phyloP scores from a whole-genome alignment of 2,113 vertebrate genomes.

The Chaenogobius annularis region DNA sequence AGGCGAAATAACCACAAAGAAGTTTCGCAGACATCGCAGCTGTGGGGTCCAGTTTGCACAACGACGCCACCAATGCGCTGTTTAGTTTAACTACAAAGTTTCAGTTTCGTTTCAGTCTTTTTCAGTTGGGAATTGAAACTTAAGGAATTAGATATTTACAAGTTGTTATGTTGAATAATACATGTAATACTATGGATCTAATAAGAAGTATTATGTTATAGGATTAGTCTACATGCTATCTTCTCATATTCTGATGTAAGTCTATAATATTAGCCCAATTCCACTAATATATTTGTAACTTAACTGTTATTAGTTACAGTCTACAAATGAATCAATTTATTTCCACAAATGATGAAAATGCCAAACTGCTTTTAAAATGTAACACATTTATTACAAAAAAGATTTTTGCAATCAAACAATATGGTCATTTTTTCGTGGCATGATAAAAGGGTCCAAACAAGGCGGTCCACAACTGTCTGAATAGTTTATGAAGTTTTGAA shows the following conservation, averaged over 20 bases:
- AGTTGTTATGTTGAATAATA: background rate
- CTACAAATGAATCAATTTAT: no score
- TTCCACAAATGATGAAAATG: no score
- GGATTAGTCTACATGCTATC: background rate
- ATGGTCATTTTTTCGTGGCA: constrained; percentile 21
- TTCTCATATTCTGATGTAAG: no score
- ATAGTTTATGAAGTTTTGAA: constrained; percentile 68
- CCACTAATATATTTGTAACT: no score
- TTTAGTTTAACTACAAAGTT: background rate
- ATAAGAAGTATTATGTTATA: no score
- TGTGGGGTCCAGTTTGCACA: background rate
- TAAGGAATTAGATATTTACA: background rate
- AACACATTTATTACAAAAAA: background rate
- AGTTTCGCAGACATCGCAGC: background rate
- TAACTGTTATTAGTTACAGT: no score
- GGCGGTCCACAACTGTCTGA: constrained; percentile 71
- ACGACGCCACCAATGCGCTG: background rate
- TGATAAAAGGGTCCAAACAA: constrained; percentile 66
- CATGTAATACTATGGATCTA: background rate
- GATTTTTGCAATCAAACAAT: background rate
- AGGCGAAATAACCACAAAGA: background rate
- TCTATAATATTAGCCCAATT: no score
- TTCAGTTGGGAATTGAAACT: background rate
- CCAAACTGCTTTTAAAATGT: no score
- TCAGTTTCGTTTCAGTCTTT: background rate